Evolutionary conservation across 2,113 vertebrate species (phyloP).

Genomic region (Drymodes brunneopygia): DNA sequence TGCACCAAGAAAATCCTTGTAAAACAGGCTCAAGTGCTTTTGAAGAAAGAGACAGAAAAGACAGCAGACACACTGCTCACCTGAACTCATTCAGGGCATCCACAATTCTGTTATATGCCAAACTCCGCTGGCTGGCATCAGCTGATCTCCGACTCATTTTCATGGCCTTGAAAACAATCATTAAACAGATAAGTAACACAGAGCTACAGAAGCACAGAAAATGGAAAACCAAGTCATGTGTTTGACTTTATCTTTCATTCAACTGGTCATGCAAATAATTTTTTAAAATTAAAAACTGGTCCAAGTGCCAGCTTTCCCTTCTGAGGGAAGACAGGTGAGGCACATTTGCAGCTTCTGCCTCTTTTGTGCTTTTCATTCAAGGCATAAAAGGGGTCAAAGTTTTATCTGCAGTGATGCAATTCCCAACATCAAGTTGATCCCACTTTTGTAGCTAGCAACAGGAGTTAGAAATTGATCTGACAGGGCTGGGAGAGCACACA

Average conservation of each 20-base stretch:
- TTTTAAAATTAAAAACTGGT: not conserved
- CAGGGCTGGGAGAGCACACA: not conserved
- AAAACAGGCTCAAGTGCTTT: not conserved
- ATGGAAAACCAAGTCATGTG: slow-evolving; percentile 58
- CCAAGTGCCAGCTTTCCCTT: not conserved
- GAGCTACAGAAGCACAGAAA: not conserved
- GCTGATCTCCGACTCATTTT: slow-evolving; percentile 95
- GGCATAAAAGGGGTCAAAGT: slow-evolving; percentile 5
- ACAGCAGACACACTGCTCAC: slow-evolving; percentile 61
- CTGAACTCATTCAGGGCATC: slow-evolving; percentile 98
- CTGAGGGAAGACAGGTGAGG: not conserved
- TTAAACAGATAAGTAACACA: slow-evolving; percentile 63
- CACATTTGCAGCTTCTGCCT: not conserved
- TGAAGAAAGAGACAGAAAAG: not conserved
- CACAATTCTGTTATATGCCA: slow-evolving; percentile 93
- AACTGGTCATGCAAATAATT: slow-evolving; percentile 3
- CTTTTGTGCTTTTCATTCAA: not conserved
- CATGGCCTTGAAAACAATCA: slow-evolving; percentile 88
- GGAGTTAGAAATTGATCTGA: not conserved
- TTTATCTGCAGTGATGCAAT: not conserved
- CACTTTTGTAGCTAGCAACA: not conserved
- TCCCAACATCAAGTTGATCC: not conserved
- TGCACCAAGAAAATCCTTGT: not conserved
- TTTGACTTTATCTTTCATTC: slow-evolving; percentile 22
- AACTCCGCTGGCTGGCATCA: slow-evolving; percentile 90